These are phyloP conservation scores for Tetramorium bicarinatum DNA, from an alignment of 2,888 invertebrate species.

Conservation along the genomic window DNA sequence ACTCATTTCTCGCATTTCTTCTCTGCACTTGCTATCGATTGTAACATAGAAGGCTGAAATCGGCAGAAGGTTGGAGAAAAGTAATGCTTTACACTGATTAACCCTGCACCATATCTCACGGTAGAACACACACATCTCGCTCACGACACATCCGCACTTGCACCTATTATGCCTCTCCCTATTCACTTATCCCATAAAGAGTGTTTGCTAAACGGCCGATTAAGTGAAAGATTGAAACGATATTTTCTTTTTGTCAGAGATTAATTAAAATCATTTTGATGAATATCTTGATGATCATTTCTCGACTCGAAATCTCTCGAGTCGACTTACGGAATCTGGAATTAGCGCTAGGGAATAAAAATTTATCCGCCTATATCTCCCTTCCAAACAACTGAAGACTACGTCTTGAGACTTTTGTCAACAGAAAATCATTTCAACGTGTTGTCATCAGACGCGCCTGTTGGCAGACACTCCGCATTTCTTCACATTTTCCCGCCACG, in stretches of 20 bases:
- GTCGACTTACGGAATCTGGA: not conserved
- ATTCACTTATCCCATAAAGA: conserved; percentile 72
- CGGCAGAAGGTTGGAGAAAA: not conserved
- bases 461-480: not conserved
- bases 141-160: conserved; percentile 65
- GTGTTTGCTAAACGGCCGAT: not conserved
- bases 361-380: not conserved
- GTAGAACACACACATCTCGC: conserved; percentile 48
- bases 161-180: conserved; percentile 78
- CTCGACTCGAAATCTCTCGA: not conserved
- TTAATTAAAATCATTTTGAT: not conserved
- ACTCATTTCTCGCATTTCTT: conserved; percentile 3
- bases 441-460: not conserved
- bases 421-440: not conserved
- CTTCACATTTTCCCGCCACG: not conserved
- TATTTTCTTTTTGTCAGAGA: not conserved
- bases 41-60: conserved; percentile 14
- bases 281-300: not conserved
- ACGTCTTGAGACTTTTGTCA: not conserved
- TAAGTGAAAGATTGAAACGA: not conserved
- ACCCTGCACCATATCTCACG: conserved; percentile 23
- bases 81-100: conserved; percentile 22
- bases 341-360: not conserved
- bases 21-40: not conserved
- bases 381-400: not conserved